Base-by-base conservation (phyloP, 2,797 vertebrate species). In the Gila robusta region DNA sequence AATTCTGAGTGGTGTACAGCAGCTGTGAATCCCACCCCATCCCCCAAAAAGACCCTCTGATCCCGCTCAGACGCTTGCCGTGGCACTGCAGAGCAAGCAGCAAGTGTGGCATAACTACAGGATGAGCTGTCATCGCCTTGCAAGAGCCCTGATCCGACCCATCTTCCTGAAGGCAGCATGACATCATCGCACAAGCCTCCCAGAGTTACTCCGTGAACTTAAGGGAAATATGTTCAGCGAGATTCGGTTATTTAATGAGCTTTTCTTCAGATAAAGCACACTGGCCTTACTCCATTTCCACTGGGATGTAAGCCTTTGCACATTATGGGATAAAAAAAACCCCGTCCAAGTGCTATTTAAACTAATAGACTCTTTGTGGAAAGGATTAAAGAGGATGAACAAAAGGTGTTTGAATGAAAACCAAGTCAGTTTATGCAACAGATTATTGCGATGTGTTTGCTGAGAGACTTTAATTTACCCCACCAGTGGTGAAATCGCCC, bases 401-500 rank as follows among this genome's bases (percentile, higher is more conserved):
- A 87, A 90, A 91, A 84, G 44, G 14, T 26, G 37, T 49, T 64
- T 62, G 88, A 91, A 92, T 90, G 85, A 92, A 92, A 92, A 91
- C 91, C 32, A 52, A 44, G 32, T n/a, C 66, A 39, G 28, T 70
- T 62, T 82, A 79, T 19, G 70, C 37, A 28, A 44, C 28, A 44
- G 41, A 73, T 64, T 41, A 54, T 9, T 23, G 5, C 41, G 87
- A 74, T 92, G 91, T 92, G 90, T 92, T 90, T 92, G 91, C 90
- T 81, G 85, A 73, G 92, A 92, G 94, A 92, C 91, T 91, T 91
- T 86, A 91, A 94, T 92, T 90, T 90, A 88, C 72, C 69, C 64
- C 69, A 69, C 83, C 77, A 88, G 88, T 37, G 11, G 28, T 52
- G 23, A 35, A 76, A 83, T 21, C 1, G 21, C 56, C 64, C 41